phyloP scores from a whole-genome alignment of 1,140 invertebrate species.

The Nymphalis io region DNA sequence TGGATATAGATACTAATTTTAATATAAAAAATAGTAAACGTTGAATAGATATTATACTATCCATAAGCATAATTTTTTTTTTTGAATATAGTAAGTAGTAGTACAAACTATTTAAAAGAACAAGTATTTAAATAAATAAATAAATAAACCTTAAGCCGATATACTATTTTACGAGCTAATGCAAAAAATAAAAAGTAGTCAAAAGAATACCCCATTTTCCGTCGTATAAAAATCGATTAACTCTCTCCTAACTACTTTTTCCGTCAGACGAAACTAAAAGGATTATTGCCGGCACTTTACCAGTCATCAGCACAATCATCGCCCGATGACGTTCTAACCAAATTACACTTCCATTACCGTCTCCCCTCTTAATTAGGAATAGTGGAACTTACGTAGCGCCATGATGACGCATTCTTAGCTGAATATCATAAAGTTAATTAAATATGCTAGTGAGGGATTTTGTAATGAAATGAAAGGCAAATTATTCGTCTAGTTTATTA shows the following conservation, averaged over 20 bases:
- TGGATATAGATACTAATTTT: too few relatives aligned
- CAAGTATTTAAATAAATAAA: too few relatives aligned
- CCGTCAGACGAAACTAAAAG: slow-evolving; percentile 28
- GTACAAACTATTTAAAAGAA: too few relatives aligned
- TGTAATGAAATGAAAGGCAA: too few relatives aligned
- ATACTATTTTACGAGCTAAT: too few relatives aligned
- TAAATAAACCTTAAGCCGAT: too few relatives aligned
- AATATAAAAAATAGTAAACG: too few relatives aligned
- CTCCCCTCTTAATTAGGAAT: slow-evolving; percentile 37
- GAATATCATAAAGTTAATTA: slow-evolving; percentile 16
- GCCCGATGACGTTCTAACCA: slow-evolving; percentile 33
- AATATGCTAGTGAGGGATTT: neutral
- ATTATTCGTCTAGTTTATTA: neutral
- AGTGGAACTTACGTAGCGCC: slow-evolving; percentile 26
- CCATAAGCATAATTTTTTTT: too few relatives aligned
- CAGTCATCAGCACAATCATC: slow-evolving; percentile 36
- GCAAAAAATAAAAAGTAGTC: neutral
- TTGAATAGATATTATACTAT: too few relatives aligned
- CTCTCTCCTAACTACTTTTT: slow-evolving; percentile 26
- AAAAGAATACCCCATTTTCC: neutral
- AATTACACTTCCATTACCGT: slow-evolving; percentile 33
- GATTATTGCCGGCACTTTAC: slow-evolving; percentile 30
- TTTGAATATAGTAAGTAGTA: too few relatives aligned
- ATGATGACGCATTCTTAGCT: slow-evolving; percentile 20
- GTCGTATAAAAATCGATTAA: slow-evolving; percentile 19